Percentiles rank a stretch among this genome's conserved stretches.
Evolutionary conservation across 2,888 invertebrate species (phyloP).

Genomic region (Orthonevra nobilis): DNA sequence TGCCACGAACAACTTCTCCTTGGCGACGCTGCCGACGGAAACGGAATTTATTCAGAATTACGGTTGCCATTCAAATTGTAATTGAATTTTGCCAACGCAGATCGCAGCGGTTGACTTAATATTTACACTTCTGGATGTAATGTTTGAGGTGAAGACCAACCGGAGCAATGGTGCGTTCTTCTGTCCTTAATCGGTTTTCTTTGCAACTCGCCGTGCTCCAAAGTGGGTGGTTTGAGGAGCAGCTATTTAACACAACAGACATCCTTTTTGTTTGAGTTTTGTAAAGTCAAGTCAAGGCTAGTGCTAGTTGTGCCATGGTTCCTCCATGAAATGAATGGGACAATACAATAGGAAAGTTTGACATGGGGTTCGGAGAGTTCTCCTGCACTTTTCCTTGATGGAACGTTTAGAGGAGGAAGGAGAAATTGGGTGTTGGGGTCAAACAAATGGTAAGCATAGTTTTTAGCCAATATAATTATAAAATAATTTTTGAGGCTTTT

Average conservation of each 20-base stretch:
- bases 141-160: conserved; percentile 4
- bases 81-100: conserved; percentile 37
- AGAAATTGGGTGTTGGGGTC: conserved; percentile 36
- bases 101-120: conserved; percentile 33
- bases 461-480: conserved; percentile 44
- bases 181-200: too few species aligned
- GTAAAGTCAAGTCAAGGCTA: not conserved
- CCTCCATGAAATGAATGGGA: not conserved
- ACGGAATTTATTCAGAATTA: conserved; percentile 39
- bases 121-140: conserved; percentile 15
- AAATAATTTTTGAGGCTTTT: too few species aligned
- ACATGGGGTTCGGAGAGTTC: too few species aligned
- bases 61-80: conserved; percentile 31
- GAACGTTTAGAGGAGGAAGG: not conserved
- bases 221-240: too few species aligned
- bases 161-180: too few species aligned
- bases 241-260: too few species aligned
- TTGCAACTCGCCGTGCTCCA: too few species aligned
- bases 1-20: conserved; percentile 1
- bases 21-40: too few species aligned
- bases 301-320: too few species aligned
- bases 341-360: conserved; percentile 13
- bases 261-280: conserved; percentile 6
- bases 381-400: too few species aligned
- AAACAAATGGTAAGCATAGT: conserved; percentile 45